Evolutionary conservation across 2,888 invertebrate genomes (phyloP).

Genomic region (Orthonevra nobilis): DNA sequence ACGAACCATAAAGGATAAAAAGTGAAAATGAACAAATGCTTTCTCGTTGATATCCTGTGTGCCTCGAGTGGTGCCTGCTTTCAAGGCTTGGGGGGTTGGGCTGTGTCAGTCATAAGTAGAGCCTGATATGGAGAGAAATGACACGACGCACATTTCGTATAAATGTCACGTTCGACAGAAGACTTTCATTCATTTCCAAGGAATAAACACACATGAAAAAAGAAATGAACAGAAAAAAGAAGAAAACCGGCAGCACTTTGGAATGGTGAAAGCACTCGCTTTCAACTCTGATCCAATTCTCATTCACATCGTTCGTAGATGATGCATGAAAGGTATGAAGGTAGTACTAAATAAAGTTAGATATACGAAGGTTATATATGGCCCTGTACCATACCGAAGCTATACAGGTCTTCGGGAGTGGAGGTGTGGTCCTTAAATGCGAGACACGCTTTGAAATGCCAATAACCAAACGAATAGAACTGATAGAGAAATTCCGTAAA

Average conservation of each 20-base stretch:
- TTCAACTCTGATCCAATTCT: conserved; percentile 52
- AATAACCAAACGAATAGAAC: conserved; percentile 64
- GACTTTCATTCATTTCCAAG: conserved; percentile 69
- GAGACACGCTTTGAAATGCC: conserved; percentile 59
- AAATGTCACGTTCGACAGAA: conserved; percentile 79
- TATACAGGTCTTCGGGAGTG: not conserved
- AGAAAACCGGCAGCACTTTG: conserved; percentile 56
- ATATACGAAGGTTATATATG: not conserved
- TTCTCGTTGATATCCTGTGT: conserved; percentile 58
- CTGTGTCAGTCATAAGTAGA: conserved; percentile 19
- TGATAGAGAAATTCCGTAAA: conserved; percentile 69
- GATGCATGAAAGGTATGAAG: conserved; percentile 35
- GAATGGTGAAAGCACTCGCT: conserved; percentile 51
- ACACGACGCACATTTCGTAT: conserved; percentile 75
- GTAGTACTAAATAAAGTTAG: conserved; percentile 29
- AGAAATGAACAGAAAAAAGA: conserved; percentile 7
- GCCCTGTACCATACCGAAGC: not conserved
- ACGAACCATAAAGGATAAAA: conserved; percentile 70
- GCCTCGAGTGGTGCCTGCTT: not conserved
- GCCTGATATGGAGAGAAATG: conserved; percentile 21
- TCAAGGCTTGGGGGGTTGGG: not conserved
- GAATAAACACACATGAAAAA: conserved; percentile 35
- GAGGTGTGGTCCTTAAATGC: conserved; percentile 36
- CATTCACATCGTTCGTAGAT: conserved; percentile 34
- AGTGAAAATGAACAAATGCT: conserved; percentile 69